Evolutionary conservation across 2,888 invertebrate species (phyloP), one percentile per base, ranked within the genome.

Genomic region (Cerceris ruficornis): DNA sequence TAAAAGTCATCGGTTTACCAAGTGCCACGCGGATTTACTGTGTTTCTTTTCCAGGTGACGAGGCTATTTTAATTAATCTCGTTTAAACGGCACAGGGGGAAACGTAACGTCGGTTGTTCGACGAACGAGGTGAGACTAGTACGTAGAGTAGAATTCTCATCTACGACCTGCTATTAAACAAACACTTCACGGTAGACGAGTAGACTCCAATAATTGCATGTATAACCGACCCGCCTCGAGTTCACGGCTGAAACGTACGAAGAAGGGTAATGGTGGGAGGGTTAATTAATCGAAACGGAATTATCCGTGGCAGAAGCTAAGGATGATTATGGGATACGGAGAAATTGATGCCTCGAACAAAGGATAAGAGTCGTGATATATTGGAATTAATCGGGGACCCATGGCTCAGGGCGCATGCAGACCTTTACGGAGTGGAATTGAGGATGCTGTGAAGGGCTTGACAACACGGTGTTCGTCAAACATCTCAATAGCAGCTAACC

Each of bases 401-500:
- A 58, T 46, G 65, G 82, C 74, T 74, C 14, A 58, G 67, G 69
- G 66, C 69, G 57, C 65, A 64, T 50, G 50, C 11, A 46, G 61
- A 83, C 76, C 83, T 81, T 81, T 74, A 60, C 57, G 49, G 67
- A 60, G 42, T 77, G 69, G 74, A 76, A 80, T 75, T 28, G 69
- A 58, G 69, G 75, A 82, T 64, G 64, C 71, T 67, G 57, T 54
- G 50, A 80, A 70, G 52, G 66, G 66, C 69, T 62, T 61, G 75
- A 76, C 72, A 71, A 74, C 83, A 74, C 83, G 64, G 61, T 71
- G 81, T 75, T 82, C 75, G 57, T 70, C 65, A 72, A 69, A 80
- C 72, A 77, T 82, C 77, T 85, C 85, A 80, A 86, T 85, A 73
- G 75, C 70, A 66, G 65, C 78, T 77, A 80, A 86, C 80, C 79